Conservation (phyloP, 1,140 invertebrate species). For the Pseudomyrmex gracilis region DNA sequence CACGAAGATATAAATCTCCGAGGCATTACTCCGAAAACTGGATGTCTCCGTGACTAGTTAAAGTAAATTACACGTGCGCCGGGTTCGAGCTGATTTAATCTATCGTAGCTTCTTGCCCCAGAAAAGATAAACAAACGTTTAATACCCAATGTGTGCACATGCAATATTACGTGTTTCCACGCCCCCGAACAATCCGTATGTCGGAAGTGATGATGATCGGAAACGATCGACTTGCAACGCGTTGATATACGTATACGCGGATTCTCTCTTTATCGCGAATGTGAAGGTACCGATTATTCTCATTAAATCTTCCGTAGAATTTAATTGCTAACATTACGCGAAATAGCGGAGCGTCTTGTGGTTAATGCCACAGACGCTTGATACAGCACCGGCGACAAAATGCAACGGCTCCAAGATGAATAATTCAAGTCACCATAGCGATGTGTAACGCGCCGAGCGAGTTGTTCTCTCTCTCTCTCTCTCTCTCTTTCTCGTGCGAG, state of each 20-base stretch:
- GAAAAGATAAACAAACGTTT: neutral
- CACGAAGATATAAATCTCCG: slow-evolving; percentile 56
- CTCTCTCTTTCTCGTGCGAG: slow-evolving; percentile 68
- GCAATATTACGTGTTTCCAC: neutral
- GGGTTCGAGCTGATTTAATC: neutral
- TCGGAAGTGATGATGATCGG: slow-evolving; percentile 4
- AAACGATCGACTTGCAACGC: neutral
- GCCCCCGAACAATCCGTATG: neutral
- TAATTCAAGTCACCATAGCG: slow-evolving; percentile 81
- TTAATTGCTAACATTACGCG: slow-evolving; percentile 78
- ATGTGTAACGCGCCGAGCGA: slow-evolving; percentile 68
- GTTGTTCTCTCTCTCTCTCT: slow-evolving; percentile 37
- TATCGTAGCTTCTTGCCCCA: neutral
- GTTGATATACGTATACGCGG: neutral
- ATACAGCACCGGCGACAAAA: slow-evolving; percentile 75
- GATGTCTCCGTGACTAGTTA: neutral
- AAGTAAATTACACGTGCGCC: neutral
- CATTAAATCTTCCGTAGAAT: slow-evolving; percentile 71
- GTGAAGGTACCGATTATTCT: slow-evolving; percentile 59
- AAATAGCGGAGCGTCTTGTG: slow-evolving; percentile 74
- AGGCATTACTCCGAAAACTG: slow-evolving; percentile 34
- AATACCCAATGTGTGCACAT: neutral
- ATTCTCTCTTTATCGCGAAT: neutral
- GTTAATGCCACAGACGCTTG: slow-evolving; percentile 71
- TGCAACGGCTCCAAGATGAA: slow-evolving; percentile 81